Percentiles rank a stretch among this genome's conserved stretches.
These are phyloP conservation scores for Chloroceryle amazona DNA, from an alignment of 2,797 vertebrate genomes.

Conservation along the genomic window DNA sequence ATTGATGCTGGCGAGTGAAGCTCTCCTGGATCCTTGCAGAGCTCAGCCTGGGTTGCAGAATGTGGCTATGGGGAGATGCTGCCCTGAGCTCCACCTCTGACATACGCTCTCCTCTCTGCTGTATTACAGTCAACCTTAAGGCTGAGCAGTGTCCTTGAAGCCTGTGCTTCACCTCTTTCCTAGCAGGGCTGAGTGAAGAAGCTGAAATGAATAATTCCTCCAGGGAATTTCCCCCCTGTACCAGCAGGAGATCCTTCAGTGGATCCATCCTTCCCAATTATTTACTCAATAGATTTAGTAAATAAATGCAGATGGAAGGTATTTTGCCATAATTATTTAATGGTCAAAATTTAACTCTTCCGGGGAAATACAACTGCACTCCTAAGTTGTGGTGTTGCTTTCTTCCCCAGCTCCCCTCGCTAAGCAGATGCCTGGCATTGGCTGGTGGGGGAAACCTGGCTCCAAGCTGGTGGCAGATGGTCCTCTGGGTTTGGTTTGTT, in stretches of 20 bases:
- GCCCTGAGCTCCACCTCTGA: background rate
- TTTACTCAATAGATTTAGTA: background rate
- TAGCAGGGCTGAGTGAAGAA: background rate
- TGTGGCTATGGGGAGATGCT: background rate
- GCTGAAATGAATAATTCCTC: background rate
- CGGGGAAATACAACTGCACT: background rate
- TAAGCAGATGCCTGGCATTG: background rate
- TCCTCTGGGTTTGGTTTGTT: background rate
- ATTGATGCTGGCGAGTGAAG: background rate
- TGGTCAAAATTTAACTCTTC: background rate
- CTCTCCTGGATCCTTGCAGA: too few relatives aligned
- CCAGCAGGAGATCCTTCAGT: background rate
- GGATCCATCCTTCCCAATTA: background rate
- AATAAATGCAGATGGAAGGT: background rate
- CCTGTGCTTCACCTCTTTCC: background rate
- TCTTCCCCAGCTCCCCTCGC: accelerated
- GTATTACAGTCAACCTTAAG: background rate
- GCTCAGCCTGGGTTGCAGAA: background rate
- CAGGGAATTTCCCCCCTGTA: background rate
- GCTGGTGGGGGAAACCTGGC: background rate
- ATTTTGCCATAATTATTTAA: background rate
- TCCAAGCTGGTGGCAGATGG: background rate
- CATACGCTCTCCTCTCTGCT: accelerated
- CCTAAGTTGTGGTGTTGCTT: background rate
- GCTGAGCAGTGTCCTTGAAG: background rate